Base-by-base conservation (phyloP, 2,797 vertebrate species). In the Limnodromus scolopaceus region DNA sequence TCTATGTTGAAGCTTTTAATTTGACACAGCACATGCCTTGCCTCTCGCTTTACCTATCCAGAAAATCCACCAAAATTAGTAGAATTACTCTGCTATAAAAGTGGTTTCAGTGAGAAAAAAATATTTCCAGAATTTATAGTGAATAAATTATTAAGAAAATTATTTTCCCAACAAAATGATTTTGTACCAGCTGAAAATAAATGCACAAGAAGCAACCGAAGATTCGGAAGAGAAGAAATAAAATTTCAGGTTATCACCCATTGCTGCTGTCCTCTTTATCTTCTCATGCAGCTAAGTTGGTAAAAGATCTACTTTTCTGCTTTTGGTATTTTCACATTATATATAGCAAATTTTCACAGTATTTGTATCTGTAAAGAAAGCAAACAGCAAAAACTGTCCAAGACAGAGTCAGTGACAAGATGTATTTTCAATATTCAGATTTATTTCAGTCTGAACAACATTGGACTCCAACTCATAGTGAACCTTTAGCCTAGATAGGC, bases 51-150 rank as follows among this genome's bases (percentile, higher is more conserved):
- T 13, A 57, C 15, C 55, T 57, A 8, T 30, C 19, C 51, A 86
- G 27, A 88, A 93, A 84, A 69, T 61, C 38, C 55, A 80, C 74
- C 69, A 77, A 86, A 88, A 92, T 94, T 92, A 86, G 64, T 77
- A 25, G 8, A 20, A 45, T 69, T 88, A 66, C 43, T 65, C 13
- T 46, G n/a, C 16, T 66, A 41, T 80, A 93, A 83, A 90, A 86
- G 10, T 6, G 2, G 17, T 53, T 90, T 70, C 38, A 69, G 32
- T 17, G 41, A 85, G 49, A 76, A 28, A 58, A 93, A 92, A 88
- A 77, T 79, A 88, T 65, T 65, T 54, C 16, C 32, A 49, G 36
- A 93, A 77, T 63, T 58, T 88, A 80, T 60, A 82, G 23, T 13
- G 28, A 65, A 54, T 60, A 74, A 71, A 24, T 54, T 46, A 70